A percentile compares a stretch with the other conserved stretches of the same genome.
These are phyloP conservation scores for Cepphus grylle DNA, from an alignment of 2,113 vertebrate species.

Conservation along the genomic window DNA sequence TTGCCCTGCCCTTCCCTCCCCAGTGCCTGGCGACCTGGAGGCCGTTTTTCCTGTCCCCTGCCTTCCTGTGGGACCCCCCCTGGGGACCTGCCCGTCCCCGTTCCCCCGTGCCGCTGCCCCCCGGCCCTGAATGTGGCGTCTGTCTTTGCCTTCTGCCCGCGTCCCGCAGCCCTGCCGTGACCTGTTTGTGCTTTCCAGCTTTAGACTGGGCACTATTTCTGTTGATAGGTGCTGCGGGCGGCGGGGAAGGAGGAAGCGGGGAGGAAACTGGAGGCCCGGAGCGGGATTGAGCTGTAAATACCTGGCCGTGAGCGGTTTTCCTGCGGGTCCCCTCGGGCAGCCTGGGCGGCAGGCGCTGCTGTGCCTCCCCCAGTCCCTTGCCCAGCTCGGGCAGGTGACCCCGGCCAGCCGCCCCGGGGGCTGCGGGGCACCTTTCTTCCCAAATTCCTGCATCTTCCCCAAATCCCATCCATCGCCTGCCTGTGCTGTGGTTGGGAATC, in stretches of 20 bases:
- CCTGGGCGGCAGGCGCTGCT: neutral
- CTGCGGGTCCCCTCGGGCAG: neutral
- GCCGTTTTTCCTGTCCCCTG: neutral
- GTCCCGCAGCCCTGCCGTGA: neutral
- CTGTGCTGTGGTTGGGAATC: rapidly evolving
- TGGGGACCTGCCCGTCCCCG: neutral
- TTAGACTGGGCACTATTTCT: constrained; percentile 49
- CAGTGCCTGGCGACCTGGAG: rapidly evolving
- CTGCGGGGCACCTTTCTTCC: neutral
- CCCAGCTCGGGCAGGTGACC: neutral
- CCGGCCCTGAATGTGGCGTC: neutral
- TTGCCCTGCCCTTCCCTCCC: neutral
- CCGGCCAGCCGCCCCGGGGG: rapidly evolving
- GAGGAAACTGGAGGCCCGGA: constrained; percentile 32
- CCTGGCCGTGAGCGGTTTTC: neutral
- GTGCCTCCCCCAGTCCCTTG: neutral
- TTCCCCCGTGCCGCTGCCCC: neutral
- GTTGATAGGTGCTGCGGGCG: neutral
- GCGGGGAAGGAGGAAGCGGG: neutral
- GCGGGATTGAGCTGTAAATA: neutral
- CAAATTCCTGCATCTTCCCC: neutral
- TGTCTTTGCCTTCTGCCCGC: neutral
- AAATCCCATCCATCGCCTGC: neutral
- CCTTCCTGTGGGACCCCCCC: neutral
- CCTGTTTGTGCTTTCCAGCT: constrained; percentile 56